Evolutionary conservation across 2,797 vertebrate genomes (phyloP), one percentile per base, ranked within the genome.

Genomic region (Ispidina lecontei): DNA sequence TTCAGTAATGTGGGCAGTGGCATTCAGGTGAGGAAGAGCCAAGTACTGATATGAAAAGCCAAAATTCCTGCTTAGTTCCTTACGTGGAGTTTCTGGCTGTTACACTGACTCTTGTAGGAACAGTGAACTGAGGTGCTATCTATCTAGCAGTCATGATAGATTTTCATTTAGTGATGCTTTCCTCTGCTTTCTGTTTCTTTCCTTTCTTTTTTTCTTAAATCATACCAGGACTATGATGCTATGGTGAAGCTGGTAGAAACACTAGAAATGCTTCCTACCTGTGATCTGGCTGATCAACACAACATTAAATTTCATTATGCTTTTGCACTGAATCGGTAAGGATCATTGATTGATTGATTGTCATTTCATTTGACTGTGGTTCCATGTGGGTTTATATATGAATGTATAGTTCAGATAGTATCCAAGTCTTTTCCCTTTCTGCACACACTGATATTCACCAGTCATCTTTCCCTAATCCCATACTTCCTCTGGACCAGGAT

Each of bases 191-290:
- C 41, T 15, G 2, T 82, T 84, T 77, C n/a, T 62, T 76, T 62
- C 20, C 8, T 56, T 80, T 26, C 3, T 15, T 51, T 23, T 44
- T n/a, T 39, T 21, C 3, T 31, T 31, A 62, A 73, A 90, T 94
- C 82, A 16, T 94, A 26, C 82, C 96, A 99, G 99, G 99, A 99
- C 95, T 99, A 99, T 43, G 98, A 99, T 87, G 98, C 99, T 43
- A 99, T 99, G 99, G 99, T 99, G 94, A 99, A 99, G 95, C 97
- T 99, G 89, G 98, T 99, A n/a, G 98, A 99, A 97, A 99, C 98
- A 17, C 96, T 99, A 82, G 98, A 99, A 97, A 98, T 98, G 98
- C 97, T 99, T 93, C 99, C 99, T 26, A 99, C 98, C 0, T 99
- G 98, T 95, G 98, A 99, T 92, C 97, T 99, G 96, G 98, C 98